Conservation (phyloP, 1,140 invertebrate species). For the Bombus waltoni region DNA sequence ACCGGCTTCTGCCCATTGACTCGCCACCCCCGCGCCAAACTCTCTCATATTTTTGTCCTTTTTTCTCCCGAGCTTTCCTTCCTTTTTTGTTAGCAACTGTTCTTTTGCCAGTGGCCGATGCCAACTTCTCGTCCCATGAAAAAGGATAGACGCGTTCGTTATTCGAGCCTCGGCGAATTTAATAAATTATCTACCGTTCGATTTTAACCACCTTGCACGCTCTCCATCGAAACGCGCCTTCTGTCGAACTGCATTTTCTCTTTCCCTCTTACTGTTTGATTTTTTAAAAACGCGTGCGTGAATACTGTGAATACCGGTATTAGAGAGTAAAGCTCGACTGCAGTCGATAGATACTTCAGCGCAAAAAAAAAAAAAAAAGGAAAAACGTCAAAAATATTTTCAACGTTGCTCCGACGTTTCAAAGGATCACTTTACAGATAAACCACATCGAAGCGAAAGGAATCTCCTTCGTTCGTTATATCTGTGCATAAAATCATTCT, state of each 20-base stretch:
- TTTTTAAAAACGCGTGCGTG: not conserved
- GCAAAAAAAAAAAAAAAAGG: not conserved
- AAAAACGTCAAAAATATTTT: not conserved
- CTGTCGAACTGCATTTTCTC: not conserved
- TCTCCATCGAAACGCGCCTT: not conserved
- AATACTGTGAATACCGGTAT: not conserved
- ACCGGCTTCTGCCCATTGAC: conserved; percentile 23
- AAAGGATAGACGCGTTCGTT: not conserved
- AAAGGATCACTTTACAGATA: not conserved
- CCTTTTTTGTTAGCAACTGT: conserved; percentile 10
- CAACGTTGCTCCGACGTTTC: not conserved
- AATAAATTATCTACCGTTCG: conserved; percentile 27
- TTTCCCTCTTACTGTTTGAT: not conserved
- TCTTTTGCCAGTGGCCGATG: conserved; percentile 3
- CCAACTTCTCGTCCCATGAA: not conserved
- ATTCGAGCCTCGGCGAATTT: not conserved
- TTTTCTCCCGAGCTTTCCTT: not conserved
- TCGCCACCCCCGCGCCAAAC: not conserved
- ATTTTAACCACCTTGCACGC: not conserved
- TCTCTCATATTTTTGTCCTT: conserved; percentile 22
- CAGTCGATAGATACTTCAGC: not conserved
- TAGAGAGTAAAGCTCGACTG: not conserved
- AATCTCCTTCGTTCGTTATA: not conserved
- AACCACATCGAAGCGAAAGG: not conserved
- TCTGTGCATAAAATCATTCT: not conserved